A percentile compares a stretch with the other conserved stretches of the same genome.
Conservation (phyloP, 2,888 invertebrate genomes). For the Melieria picta region DNA sequence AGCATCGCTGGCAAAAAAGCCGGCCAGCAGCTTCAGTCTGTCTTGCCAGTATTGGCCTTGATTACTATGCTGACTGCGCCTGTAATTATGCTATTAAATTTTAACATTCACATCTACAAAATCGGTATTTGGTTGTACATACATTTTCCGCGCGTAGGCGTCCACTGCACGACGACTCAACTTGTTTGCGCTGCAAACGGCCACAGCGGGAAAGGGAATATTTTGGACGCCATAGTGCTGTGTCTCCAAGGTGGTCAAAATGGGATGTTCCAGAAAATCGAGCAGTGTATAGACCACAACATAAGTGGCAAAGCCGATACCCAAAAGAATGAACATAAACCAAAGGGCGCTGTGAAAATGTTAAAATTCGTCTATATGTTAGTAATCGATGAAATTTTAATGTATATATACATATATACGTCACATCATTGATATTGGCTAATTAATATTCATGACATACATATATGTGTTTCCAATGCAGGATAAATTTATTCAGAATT, state of each 20-base stretch:
- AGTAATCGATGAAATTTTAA: too few species aligned
- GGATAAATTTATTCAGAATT: too few species aligned
- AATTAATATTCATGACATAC: too few species aligned
- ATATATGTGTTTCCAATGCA: too few species aligned
- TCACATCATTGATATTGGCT: too few species aligned
- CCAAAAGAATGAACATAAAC: constrained; percentile 54
- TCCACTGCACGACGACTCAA: constrained; percentile 49
- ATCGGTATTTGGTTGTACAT: constrained; percentile 17
- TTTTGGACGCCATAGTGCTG: constrained; percentile 38
- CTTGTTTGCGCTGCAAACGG: constrained; percentile 55
- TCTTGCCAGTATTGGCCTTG: constrained; percentile 42
- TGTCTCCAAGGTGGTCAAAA: constrained; percentile 49
- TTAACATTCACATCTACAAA: not conserved
- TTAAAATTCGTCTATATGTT: not conserved
- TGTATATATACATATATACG: too few species aligned
- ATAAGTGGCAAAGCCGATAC: constrained; percentile 50
- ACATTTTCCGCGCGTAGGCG: constrained; percentile 45
- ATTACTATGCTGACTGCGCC: not conserved
- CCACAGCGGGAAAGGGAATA: constrained; percentile 49
- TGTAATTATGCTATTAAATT: not conserved
- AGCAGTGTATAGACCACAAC: constrained; percentile 49
- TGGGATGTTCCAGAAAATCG: constrained; percentile 51
- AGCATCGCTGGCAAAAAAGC: constrained; percentile 44
- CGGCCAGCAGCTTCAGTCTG: constrained; percentile 48
- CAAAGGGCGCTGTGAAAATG: constrained; percentile 50